Percentiles rank a stretch among this genome's conserved stretches.
These are phyloP conservation scores for Dicranocentrus wangi DNA, from an alignment of 2,888 invertebrate genomes.

Conservation along the genomic window DNA sequence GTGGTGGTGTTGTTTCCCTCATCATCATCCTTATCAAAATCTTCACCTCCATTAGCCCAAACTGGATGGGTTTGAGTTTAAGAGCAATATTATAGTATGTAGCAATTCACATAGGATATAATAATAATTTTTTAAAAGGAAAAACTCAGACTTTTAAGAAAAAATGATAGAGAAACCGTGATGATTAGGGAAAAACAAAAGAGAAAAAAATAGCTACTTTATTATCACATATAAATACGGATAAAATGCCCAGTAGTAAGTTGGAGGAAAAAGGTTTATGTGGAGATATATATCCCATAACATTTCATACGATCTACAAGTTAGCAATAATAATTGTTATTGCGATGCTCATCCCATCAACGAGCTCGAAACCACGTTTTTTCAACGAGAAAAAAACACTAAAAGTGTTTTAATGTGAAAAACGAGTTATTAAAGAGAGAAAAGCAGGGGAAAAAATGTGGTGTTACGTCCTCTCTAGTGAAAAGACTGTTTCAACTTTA, in stretches of 20 bases:
- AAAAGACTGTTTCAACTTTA: slow-evolving; percentile 2
- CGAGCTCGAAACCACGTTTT: not conserved
- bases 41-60: slow-evolving; percentile 12
- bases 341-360: not conserved
- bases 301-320: slow-evolving; percentile 4
- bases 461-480: not conserved
- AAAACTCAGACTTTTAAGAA: no score
- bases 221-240: not conserved
- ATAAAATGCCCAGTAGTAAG: no score
- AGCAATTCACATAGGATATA: no score
- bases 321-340: slow-evolving; percentile 13
- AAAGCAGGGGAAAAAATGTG: slow-evolving; percentile 24
- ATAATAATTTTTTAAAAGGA: no score
- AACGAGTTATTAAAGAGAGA: slow-evolving; percentile 33
- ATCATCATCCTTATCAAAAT: slow-evolving; percentile 25
- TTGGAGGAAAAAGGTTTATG: no score
- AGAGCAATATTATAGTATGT: no score
- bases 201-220: not conserved
- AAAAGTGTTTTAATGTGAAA: slow-evolving; percentile 33
- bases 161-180: no score
- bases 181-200: no score
- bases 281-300: no score
- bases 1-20: no score
- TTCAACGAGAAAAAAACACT: slow-evolving; percentile 21
- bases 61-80: no score